Evolutionary conservation across 2,888 invertebrate species (phyloP).

Genomic region (Phania funesta): DNA sequence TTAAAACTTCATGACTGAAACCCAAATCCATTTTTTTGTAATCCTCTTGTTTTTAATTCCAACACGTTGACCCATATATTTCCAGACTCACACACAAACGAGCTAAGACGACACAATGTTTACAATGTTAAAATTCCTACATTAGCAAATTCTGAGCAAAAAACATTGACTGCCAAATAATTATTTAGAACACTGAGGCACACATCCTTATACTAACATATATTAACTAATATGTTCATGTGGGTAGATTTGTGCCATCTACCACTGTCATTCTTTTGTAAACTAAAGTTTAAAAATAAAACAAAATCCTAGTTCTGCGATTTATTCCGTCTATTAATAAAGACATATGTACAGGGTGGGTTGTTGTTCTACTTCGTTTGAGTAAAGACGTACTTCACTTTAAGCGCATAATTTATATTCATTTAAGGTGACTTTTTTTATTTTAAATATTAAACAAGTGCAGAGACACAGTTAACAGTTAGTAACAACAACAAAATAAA

Average conservation of each 20-base stretch:
- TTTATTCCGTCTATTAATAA: constrained; percentile 28
- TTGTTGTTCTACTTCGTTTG: no score
- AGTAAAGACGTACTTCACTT: no score
- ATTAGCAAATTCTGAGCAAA: constrained; percentile 20
- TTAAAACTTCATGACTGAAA: constrained; percentile 47
- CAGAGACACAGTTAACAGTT: no score
- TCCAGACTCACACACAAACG: neutral
- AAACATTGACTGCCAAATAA: constrained; percentile 12
- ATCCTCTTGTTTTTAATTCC: constrained; percentile 18
- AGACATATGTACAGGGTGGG: no score
- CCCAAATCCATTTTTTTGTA: constrained; percentile 18
- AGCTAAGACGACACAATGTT: constrained; percentile 9
- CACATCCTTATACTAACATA: neutral
- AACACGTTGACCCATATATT: constrained; percentile 47
- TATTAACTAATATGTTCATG: neutral
- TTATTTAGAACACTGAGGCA: constrained; percentile 29
- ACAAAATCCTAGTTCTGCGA: constrained; percentile 17
- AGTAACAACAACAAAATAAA: no score
- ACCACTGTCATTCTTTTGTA: constrained; percentile 21
- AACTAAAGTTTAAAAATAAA: neutral
- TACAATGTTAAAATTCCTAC: constrained; percentile 38
- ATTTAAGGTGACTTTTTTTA: no score
- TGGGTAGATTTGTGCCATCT: neutral
- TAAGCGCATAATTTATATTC: no score
- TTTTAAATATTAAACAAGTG: no score